A percentile compares a stretch with the other conserved stretches of the same genome.
phyloP scores from a whole-genome alignment of 2,888 invertebrate genomes.

The Morpho achilles region DNA sequence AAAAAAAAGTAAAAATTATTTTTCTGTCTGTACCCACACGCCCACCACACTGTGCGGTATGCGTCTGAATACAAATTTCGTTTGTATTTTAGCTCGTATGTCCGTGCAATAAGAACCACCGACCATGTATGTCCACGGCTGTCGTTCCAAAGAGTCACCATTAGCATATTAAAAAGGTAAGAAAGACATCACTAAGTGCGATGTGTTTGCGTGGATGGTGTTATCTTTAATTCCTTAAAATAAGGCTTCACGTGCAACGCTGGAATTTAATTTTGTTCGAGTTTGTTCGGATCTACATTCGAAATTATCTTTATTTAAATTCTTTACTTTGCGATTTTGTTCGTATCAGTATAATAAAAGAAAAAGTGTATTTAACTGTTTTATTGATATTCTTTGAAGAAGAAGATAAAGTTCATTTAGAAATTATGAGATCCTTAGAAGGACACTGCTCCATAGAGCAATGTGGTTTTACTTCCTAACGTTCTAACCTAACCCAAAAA shows the following conservation, averaged over 20 bases:
- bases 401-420: too few relatives aligned
- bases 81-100: slow-evolving; percentile 14
- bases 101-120: slow-evolving; percentile 18
- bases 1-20: not conserved
- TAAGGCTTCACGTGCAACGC: not conserved
- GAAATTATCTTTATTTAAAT: too few relatives aligned
- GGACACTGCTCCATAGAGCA: too few relatives aligned
- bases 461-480: too few relatives aligned
- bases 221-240: not conserved
- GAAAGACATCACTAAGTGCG: slow-evolving; percentile 30
- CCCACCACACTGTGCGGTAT: slow-evolving; percentile 14
- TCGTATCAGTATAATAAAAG: too few relatives aligned
- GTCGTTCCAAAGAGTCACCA: slow-evolving; percentile 37
- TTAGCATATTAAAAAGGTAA: slow-evolving; percentile 53
- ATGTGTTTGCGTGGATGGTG: slow-evolving; percentile 20
- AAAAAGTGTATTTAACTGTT: too few relatives aligned
- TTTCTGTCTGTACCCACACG: slow-evolving; percentile 22
- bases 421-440: too few relatives aligned
- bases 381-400: too few relatives aligned
- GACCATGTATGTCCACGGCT: slow-evolving; percentile 20
- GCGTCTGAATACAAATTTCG: slow-evolving; percentile 11
- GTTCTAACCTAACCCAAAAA: too few relatives aligned
- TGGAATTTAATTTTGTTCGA: not conserved
- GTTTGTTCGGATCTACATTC: too few relatives aligned
- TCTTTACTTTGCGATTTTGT: too few relatives aligned